Conservation (phyloP, 1,140 invertebrate species). For the Bemisia tabaci region DNA sequence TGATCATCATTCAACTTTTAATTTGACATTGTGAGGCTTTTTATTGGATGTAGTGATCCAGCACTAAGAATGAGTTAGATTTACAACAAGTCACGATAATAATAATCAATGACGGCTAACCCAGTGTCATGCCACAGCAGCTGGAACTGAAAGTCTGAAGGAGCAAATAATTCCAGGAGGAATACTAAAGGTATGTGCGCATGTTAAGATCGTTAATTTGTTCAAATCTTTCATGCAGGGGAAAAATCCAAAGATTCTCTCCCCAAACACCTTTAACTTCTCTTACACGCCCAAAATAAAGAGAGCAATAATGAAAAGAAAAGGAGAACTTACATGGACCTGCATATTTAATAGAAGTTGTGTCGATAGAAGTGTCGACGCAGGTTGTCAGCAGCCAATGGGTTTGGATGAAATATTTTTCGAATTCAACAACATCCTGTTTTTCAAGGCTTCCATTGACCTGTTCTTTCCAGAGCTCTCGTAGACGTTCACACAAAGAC, state of each 20-base stretch:
- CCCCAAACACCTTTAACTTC: too few species aligned
- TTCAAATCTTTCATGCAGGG: too few species aligned
- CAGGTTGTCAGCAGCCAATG: background rate
- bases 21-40: too few species aligned
- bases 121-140: too few species aligned
- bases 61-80: too few species aligned
- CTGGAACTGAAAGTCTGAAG: background rate
- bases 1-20: too few species aligned
- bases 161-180: background rate
- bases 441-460: background rate
- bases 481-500: background rate
- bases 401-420: background rate
- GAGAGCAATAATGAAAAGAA: background rate
- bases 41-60: too few species aligned
- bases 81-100: too few species aligned
- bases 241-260: too few species aligned
- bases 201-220: background rate
- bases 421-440: background rate
- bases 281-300: too few species aligned
- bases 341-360: background rate
- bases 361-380: background rate
- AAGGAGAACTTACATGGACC: background rate
- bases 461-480: background rate
- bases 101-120: too few species aligned
- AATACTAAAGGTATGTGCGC: background rate